Conservation (phyloP, 2,113 vertebrate species). For the Cheilinus undulatus region DNA sequence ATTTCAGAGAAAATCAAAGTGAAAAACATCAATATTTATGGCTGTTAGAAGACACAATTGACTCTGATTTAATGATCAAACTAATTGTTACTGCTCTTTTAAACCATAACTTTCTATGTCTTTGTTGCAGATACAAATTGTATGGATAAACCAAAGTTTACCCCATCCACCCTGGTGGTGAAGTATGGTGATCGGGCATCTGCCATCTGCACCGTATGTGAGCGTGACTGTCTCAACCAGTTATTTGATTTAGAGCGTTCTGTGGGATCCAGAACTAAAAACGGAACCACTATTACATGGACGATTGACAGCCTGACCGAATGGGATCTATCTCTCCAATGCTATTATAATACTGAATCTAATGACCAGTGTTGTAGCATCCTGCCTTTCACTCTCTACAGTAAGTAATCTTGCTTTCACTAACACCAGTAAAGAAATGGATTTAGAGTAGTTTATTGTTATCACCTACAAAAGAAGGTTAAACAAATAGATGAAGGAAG, state of each 20-base stretch:
- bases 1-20: too few relatives aligned
- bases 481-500: too few relatives aligned
- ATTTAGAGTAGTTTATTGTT: too few relatives aligned
- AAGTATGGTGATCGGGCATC: slow-evolving; percentile 26
- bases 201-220: slow-evolving; percentile 29
- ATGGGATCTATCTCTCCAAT: neutral
- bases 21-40: too few relatives aligned
- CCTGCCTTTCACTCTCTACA: slow-evolving; percentile 36
- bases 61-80: neutral
- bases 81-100: neutral
- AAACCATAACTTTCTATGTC: neutral
- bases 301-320: neutral
- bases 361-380: fast-evolving
- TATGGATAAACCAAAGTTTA: neutral
- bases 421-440: too few relatives aligned
- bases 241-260: neutral
- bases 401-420: slow-evolving; percentile 42
- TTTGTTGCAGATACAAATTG: neutral
- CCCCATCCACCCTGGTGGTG: slow-evolving; percentile 50
- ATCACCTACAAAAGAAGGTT: too few relatives aligned
- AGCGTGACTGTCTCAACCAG: fast-evolving
- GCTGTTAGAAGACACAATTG: neutral
- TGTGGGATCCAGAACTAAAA: fast-evolving
- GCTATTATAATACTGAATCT: neutral
- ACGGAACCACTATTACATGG: slow-evolving; percentile 23